These are phyloP conservation scores for Dermatophagoides farinae DNA, from an alignment of 1,140 invertebrate species.

Conservation along the genomic window DNA sequence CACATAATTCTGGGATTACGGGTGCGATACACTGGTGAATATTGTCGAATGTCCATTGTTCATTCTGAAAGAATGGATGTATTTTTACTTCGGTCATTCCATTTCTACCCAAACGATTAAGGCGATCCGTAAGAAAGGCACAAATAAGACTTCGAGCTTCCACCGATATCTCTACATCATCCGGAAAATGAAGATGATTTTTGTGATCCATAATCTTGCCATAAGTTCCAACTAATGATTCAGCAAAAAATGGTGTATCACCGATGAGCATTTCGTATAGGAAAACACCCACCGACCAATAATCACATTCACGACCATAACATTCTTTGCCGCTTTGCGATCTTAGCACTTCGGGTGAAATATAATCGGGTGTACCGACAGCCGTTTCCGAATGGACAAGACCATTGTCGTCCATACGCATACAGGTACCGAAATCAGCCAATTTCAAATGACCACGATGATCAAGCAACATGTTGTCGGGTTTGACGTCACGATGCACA, in stretches of 20 bases:
- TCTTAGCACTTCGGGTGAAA: slow-evolving; percentile 91
- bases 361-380: slow-evolving; percentile 97
- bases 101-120: slow-evolving; percentile 69
- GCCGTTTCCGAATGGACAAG: slow-evolving; percentile 88
- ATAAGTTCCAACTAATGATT: slow-evolving; percentile 92
- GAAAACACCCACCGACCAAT: slow-evolving; percentile 98
- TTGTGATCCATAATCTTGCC: slow-evolving; percentile 98
- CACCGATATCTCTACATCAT: slow-evolving; percentile 74
- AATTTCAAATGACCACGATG: slow-evolving; percentile 85
- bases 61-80: slow-evolving; percentile 87
- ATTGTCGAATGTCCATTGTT: slow-evolving; percentile 93
- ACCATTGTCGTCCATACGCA: slow-evolving; percentile 89
- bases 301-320: slow-evolving; percentile 43
- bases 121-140: slow-evolving; percentile 75
- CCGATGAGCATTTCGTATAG: slow-evolving; percentile 94
- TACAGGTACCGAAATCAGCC: slow-evolving; percentile 97
- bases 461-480: slow-evolving; percentile 95
- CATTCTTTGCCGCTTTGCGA: slow-evolving; percentile 82
- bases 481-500: slow-evolving; percentile 56
- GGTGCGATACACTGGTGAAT: slow-evolving; percentile 81
- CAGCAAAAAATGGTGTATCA: slow-evolving; percentile 97
- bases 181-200: slow-evolving; percentile 81
- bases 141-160: slow-evolving; percentile 80
- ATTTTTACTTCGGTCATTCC: slow-evolving; percentile 84
- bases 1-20: slow-evolving; percentile 76